Base-by-base conservation (phyloP, 2,113 vertebrate genomes). In the Corythornis cristatus region DNA sequence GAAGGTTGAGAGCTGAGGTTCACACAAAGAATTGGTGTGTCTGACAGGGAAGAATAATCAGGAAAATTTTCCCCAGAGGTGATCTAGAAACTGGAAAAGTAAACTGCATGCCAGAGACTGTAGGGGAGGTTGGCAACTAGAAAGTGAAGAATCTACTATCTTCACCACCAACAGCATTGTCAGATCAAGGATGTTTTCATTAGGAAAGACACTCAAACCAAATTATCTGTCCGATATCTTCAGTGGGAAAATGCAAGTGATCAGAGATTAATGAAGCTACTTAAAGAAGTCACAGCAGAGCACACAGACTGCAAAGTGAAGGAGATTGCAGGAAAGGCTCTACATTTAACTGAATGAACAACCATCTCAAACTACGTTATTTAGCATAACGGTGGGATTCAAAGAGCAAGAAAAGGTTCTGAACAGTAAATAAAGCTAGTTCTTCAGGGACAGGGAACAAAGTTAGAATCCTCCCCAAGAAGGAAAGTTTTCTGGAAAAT, bases 401-500 rank as follows among this genome's bases (percentile, higher is more conserved):
- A 43, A 40, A 89, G 37, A 87, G 57, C 15, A 70, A 83, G 31
- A 58, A 93, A 85, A 91, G 8, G 6, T 31, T 46, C 58, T 70
- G 9, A 89, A 56, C 2, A 11, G 15, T 20, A 75, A 88, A 88
- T 22, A 15, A 83, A 91, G 9, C 37, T 91, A 46, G 88, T 91
- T 95, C 33, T 20, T 83, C 8, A 51, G 64, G 42, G 8, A 60
- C 5, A 88, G 17, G 22, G 26, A 29, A 29, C 15, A 42, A 87
- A 87, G 50, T 58, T 18, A 93, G 37, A 85, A n/a, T 77, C 22
- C 23, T 50, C 48, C 26, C 43, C 18, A 7, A 35, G 7, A 96
- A 93, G 26, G 48, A 77, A 93, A 86, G 46, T 81, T 91, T 83
- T 88, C 68, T 77, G 54, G 65, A 96, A 96, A 94, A 91, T 80